These are phyloP conservation scores for Protosalanx chinensis DNA, from an alignment of 2,797 vertebrate genomes.

Conservation along the genomic window DNA sequence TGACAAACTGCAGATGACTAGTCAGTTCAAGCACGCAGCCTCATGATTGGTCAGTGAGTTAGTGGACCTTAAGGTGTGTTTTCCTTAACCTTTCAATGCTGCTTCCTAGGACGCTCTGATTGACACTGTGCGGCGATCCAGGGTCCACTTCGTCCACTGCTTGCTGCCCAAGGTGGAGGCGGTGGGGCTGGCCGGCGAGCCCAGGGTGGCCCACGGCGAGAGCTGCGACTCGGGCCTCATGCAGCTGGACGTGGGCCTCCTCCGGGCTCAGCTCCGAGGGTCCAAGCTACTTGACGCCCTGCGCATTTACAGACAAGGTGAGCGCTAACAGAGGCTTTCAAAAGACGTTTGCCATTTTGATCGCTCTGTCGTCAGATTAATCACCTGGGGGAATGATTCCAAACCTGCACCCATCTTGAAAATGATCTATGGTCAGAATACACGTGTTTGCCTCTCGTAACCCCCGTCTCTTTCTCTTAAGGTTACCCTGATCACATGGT, in stretches of 20 bases:
- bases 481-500: constrained; percentile 97
- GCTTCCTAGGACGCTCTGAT: constrained; percentile 86
- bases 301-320: constrained; percentile 96
- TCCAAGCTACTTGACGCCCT: constrained; percentile 90
- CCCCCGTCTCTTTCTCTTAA: constrained; percentile 48
- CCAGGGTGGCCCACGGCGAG: constrained; percentile 79
- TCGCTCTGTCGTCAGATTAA: no score
- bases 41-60: not conserved
- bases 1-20: no score
- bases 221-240: constrained; percentile 87
- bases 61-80: not conserved
- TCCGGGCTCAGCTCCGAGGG: constrained; percentile 89
- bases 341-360: not conserved
- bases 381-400: no score
- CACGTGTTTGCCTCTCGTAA: not conserved
- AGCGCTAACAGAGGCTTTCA: no score
- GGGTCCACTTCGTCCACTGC: constrained; percentile 92
- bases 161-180: constrained; percentile 85
- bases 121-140: constrained; percentile 91
- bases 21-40: not conserved
- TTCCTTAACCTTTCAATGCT: not conserved
- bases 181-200: constrained; percentile 74
- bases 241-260: constrained; percentile 86
- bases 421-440: no score
- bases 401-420: no score